Evolutionary conservation across 2,888 invertebrate species (phyloP), one percentile per base, ranked within the genome.

Genomic region (Escarpia spicata): DNA sequence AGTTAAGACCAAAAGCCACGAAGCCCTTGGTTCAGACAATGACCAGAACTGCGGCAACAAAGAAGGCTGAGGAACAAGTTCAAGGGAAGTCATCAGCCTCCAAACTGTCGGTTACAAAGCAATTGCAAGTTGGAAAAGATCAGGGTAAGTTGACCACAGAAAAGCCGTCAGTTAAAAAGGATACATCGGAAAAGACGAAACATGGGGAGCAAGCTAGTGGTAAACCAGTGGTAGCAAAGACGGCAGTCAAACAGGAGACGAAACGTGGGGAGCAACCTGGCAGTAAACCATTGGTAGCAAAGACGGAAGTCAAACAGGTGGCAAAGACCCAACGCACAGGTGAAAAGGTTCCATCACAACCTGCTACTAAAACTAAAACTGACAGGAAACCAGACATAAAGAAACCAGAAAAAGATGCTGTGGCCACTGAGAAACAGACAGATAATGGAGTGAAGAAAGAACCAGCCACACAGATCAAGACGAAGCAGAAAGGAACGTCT

Each of bases 31-130:
- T 12, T 91, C 91, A 91, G 91, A 91, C 91, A 91, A n/a, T 2
- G 6, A 91, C 37, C 91, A 12, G 31, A 26, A 31, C 91, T 19
- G 91, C 26, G 31, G 91, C 91, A 91, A 91, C 91, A 31, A 91
- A 91, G 91, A 91, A 43, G 91, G 91, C 91, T n/a, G 91, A 91
- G 91, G 19, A 91, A 91, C 91, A 37, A 91, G 31, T 91, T 26
- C 91, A 12, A 4, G 91, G 26, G 91, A 91, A 91, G 91, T 91
- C 31, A 31, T n/a, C 91, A n/a, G 91, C 91, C 91, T n/a, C 31
- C 91, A 91, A 91, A 91, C 91, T n/a, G 91, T 91, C 91, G 31
- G 37, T 91, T 91, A 31, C 31, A 26, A 91, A 91, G 91, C 91
- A 91, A 19, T 91, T 37, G 26, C 91, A 26, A 91, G 91, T 91